These are phyloP conservation scores for Ceratina japonica DNA, from an alignment of 1,140 invertebrate genomes.

Conservation along the genomic window DNA sequence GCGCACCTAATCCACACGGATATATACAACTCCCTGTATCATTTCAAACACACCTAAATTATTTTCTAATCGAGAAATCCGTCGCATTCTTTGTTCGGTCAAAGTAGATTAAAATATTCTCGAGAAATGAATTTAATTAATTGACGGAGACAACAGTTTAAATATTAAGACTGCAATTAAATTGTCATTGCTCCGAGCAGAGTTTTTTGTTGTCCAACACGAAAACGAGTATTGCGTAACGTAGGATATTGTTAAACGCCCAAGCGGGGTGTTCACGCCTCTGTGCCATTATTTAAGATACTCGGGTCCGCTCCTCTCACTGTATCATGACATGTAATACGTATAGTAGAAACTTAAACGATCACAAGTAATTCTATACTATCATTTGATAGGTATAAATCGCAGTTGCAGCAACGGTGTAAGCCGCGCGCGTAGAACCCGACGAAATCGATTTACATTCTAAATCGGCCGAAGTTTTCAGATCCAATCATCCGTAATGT, in stretches of 20 bases:
- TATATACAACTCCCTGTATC: not conserved
- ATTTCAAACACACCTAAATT: too few relatives aligned
- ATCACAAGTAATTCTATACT: constrained; percentile 15
- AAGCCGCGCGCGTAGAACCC: not conserved
- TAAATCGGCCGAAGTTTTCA: not conserved
- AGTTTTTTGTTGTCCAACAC: too few relatives aligned
- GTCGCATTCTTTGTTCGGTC: too few relatives aligned
- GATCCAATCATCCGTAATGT: not conserved
- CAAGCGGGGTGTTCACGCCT: too few relatives aligned
- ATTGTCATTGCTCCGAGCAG: too few relatives aligned
- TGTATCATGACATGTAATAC: not conserved
- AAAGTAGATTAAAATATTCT: too few relatives aligned
- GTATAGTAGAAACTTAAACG: constrained; percentile 7
- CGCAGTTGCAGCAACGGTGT: not conserved
- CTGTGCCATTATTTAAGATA: not conserved
- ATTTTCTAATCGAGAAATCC: too few relatives aligned
- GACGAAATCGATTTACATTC: constrained; percentile 10
- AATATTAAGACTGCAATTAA: too few relatives aligned
- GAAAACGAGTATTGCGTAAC: too few relatives aligned
- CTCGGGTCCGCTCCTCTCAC: not conserved
- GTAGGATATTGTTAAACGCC: too few relatives aligned
- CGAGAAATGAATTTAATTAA: too few relatives aligned
- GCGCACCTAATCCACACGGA: not conserved
- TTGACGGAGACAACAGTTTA: too few relatives aligned
- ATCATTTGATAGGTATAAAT: constrained; percentile 24